phyloP scores from a whole-genome alignment of 1,140 invertebrate species.

The Akabosia matsudoensis region DNA sequence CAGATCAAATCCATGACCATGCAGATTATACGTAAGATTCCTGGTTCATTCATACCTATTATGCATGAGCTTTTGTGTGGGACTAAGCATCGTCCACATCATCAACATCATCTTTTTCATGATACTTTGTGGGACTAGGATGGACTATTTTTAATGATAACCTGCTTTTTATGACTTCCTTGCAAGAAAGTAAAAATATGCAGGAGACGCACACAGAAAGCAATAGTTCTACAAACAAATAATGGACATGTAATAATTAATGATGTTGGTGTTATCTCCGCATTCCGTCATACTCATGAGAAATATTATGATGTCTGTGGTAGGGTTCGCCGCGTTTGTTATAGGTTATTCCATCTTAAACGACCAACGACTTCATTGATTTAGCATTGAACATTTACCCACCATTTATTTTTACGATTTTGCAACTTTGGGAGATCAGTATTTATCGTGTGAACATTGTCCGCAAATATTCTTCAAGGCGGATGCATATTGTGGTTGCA shows the following conservation, averaged over 20 bases:
- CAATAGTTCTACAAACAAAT: not conserved
- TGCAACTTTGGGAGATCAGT: too few relatives aligned
- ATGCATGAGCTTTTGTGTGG: not conserved
- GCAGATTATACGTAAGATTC: not conserved
- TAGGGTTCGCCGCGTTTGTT: not conserved
- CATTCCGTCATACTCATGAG: not conserved
- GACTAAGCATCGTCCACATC: not conserved
- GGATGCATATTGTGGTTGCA: too few relatives aligned
- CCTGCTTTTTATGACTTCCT: slow-evolving; percentile 20
- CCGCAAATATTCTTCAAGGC: too few relatives aligned
- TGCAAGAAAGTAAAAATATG: not conserved
- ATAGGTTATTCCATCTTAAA: not conserved
- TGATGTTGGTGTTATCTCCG: not conserved
- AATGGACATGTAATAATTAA: not conserved
- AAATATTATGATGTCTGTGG: not conserved
- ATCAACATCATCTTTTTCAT: not conserved
- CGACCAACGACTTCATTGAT: not conserved
- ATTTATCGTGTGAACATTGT: too few relatives aligned
- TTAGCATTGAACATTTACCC: too few relatives aligned
- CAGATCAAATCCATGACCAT: not conserved
- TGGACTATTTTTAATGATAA: slow-evolving; percentile 12
- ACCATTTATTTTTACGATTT: too few relatives aligned
- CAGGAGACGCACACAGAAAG: not conserved
- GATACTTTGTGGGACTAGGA: not conserved
- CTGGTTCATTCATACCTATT: not conserved